Evolutionary conservation across 1,140 invertebrate species (phyloP), one percentile per base, ranked within the genome.

Genomic region (Dendroctonus valens): DNA sequence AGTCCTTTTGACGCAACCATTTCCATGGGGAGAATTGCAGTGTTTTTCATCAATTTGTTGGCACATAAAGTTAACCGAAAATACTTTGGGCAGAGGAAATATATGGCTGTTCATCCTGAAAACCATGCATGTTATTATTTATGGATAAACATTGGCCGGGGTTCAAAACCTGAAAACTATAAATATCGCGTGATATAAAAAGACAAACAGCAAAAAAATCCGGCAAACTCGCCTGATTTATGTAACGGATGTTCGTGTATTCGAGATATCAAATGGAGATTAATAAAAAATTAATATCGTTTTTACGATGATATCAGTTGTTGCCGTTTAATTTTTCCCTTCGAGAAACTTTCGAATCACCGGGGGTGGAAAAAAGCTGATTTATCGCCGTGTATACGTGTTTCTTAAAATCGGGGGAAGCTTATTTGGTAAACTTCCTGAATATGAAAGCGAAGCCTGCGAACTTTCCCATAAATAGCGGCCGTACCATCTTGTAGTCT

Each of bases 271-370:
- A 63, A 54, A 46, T 51, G 54, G n/a, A 44, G 51, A 63, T 53
- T 53, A 63, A 63, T 63, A 63, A 63, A 63, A 63, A 63, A 63
- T 63, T 63, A 63, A 63, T 63, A 63, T 63, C 51, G 51, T 54
- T 63, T 63, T 63, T 63, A 63, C 51, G 60, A 63, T 46, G 7
- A 63, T 53, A 63, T 63, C 60, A 63, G 60, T 63, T 63, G 60
- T 44, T 54, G 60, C 51, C 59, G 15, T 61, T 61, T 61, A 61
- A 61, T 61, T 61, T 61, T 51, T 52, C 48, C 48, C 59, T 50
- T 41, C 59, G 7, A 6, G 37, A 8, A 54, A 37, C 7, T 39
- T 54, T 54, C 38, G 48, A 39, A n/a, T n/a, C 14, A 37, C 9
- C 14, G 40, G 44, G 59, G 59, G 59, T 61, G 59, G 40, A 55